Conservation (phyloP, 1,140 invertebrate species). For the Antheraea mylitta region DNA sequence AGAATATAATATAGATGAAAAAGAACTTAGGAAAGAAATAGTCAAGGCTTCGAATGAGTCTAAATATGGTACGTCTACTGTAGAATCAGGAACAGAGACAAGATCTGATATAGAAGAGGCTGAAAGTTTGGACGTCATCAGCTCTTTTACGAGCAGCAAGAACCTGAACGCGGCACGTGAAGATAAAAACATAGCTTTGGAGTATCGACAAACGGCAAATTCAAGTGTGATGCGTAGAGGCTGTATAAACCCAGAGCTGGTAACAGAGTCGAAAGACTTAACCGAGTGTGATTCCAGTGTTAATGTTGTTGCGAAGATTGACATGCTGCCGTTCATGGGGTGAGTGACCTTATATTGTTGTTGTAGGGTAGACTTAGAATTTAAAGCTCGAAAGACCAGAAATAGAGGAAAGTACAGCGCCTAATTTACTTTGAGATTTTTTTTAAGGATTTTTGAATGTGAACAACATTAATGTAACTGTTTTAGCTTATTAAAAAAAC, state of each 20-base stretch:
- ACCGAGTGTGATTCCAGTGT: slow-evolving; percentile 36
- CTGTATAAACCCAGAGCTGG: slow-evolving; percentile 22
- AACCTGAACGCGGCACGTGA: slow-evolving; percentile 17
- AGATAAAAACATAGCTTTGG: neutral
- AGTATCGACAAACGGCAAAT: slow-evolving; percentile 15
- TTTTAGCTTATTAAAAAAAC: too few species aligned
- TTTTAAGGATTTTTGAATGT: too few species aligned
- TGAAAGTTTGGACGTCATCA: slow-evolving; percentile 18
- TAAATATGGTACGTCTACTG: neutral
- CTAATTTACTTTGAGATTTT: too few species aligned
- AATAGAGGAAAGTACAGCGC: too few species aligned
- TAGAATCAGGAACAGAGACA: neutral
- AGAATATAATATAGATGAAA: slow-evolving; percentile 22
- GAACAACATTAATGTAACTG: too few species aligned
- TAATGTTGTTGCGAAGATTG: slow-evolving; percentile 53
- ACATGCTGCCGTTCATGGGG: slow-evolving; percentile 63
- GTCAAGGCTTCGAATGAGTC: neutral
- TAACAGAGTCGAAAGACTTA: slow-evolving; percentile 26
- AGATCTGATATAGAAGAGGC: slow-evolving; percentile 4
- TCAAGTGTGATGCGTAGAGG: slow-evolving; percentile 14
- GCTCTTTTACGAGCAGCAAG: slow-evolving; percentile 41
- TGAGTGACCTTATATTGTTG: slow-evolving; percentile 31
- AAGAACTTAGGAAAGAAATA: neutral
- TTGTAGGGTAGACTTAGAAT: neutral
- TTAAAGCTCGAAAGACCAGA: too few species aligned